Evolutionary conservation across 1,140 invertebrate genomes (phyloP).

Genomic region (Planococcus citri): DNA sequence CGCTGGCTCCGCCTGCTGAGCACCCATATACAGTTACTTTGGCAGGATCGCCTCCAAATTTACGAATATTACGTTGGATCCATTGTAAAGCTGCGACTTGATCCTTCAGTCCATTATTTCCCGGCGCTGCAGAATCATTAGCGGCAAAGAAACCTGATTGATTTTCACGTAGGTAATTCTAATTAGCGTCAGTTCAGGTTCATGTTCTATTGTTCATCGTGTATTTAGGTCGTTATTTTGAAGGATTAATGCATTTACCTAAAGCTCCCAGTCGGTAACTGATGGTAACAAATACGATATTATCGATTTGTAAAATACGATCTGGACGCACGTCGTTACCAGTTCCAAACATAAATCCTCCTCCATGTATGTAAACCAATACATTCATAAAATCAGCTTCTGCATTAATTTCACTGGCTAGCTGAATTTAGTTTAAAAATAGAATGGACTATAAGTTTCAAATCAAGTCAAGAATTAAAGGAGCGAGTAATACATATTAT

Average conservation of each 20-base stretch:
- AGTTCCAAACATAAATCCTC: conserved; percentile 43
- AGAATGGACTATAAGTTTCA: too few species aligned
- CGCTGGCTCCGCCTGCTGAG: conserved; percentile 46
- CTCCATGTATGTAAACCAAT: conserved; percentile 45
- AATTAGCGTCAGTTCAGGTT: too few species aligned
- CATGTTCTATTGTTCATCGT: too few species aligned
- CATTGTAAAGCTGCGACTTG: conserved; percentile 57
- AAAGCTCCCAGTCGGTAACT: conserved; percentile 50
- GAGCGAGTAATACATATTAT: too few species aligned
- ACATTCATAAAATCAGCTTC: conserved; percentile 33
- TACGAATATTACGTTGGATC: conserved; percentile 54
- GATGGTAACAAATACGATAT: conserved; percentile 47
- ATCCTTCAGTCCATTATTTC: conserved; percentile 58
- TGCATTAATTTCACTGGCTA: conserved; percentile 23
- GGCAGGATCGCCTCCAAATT: conserved; percentile 58
- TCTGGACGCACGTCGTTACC: conserved; percentile 38
- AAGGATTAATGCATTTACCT: too few species aligned
- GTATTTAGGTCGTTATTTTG: too few species aligned
- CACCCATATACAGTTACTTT: conserved; percentile 57
- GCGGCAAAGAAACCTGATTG: conserved; percentile 57
- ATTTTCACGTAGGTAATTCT: too few species aligned
- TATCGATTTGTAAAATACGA: conserved; percentile 41
- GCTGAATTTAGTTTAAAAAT: conserved; percentile 11
- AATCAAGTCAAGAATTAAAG: too few species aligned
- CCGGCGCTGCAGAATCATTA: conserved; percentile 41